Evolutionary conservation across 2,797 vertebrate species (phyloP).

Genomic region (Macropus fuliginosus): DNA sequence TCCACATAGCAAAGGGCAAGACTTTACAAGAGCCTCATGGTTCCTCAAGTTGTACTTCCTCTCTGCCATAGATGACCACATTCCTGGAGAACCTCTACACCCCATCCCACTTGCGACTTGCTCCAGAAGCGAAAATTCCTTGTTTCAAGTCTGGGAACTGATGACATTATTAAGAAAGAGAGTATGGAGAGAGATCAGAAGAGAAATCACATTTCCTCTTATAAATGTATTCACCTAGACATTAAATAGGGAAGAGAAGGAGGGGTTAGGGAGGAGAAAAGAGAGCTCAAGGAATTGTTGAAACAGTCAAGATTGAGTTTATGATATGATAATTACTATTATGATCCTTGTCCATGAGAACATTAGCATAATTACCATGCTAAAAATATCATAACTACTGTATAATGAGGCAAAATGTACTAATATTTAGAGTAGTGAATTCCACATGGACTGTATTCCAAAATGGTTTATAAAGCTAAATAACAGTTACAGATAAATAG

Average conservation of each 20-base stretch:
- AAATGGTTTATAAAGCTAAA: slow-evolving; percentile 7
- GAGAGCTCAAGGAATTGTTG: slow-evolving; percentile 58
- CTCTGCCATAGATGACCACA: neutral
- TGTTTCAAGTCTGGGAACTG: neutral
- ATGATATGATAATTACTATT: slow-evolving; percentile 66
- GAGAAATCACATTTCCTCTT: neutral
- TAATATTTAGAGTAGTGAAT: slow-evolving; percentile 44
- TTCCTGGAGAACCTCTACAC: neutral
- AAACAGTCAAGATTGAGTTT: slow-evolving; percentile 54
- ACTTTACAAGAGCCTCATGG: neutral
- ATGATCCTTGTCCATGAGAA: slow-evolving; percentile 25
- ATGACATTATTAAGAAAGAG: neutral
- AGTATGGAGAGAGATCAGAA: neutral
- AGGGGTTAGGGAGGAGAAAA: neutral
- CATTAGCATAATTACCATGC: slow-evolving; percentile 50
- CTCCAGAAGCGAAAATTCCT: neutral
- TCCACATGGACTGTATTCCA: slow-evolving; percentile 32
- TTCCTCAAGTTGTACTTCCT: neutral
- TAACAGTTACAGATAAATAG: slow-evolving; percentile 3
- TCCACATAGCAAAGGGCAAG: neutral
- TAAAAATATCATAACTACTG: slow-evolving; percentile 42
- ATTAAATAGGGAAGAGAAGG: slow-evolving; percentile 5
- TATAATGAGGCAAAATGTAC: slow-evolving; percentile 39
- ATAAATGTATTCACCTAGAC: slow-evolving; percentile 33
- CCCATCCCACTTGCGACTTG: too few relatives aligned